Conservation (phyloP, 2,797 vertebrate species). For the Dicrostonyx torquatus region DNA sequence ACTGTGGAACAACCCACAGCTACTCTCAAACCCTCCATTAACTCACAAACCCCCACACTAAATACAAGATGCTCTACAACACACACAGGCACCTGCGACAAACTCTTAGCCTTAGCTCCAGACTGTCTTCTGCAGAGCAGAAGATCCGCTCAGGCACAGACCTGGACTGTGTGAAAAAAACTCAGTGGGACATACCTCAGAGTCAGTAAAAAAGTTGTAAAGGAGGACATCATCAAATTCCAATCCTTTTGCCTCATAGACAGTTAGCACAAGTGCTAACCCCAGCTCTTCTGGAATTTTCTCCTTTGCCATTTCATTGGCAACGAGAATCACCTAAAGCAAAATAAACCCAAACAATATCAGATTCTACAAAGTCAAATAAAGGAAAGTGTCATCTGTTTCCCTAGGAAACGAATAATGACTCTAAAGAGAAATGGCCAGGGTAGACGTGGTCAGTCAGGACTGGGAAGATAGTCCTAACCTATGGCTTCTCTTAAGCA, state of each 20-base stretch:
- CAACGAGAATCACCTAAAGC: slow-evolving; percentile 88
- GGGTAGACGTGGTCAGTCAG: not conserved
- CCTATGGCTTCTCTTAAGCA: not conserved
- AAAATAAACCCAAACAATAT: slow-evolving; percentile 43
- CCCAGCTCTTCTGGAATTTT: slow-evolving; percentile 89
- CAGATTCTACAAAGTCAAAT: slow-evolving; percentile 22
- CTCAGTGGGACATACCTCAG: slow-evolving; percentile 84
- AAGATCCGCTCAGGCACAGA: not conserved
- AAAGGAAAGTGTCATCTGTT: not conserved
- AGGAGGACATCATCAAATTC: slow-evolving; percentile 91
- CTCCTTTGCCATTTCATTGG: slow-evolving; percentile 89
- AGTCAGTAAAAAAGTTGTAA: slow-evolving; percentile 91
- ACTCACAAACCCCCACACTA: not conserved
- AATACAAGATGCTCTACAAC: not conserved
- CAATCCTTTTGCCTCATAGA: slow-evolving; percentile 91
- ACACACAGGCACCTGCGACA: not conserved
- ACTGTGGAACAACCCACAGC: not conserved
- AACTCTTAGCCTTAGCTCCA: slow-evolving; percentile 30
- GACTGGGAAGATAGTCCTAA: not conserved
- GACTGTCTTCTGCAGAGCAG: not conserved
- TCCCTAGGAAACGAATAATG: not conserved
- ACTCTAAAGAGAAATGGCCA: slow-evolving; percentile 2
- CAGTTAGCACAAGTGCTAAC: slow-evolving; percentile 89
- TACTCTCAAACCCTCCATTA: not conserved
- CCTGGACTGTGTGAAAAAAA: not conserved